phyloP scores from a whole-genome alignment of 2,888 invertebrate genomes.

The Nomada fucata region DNA sequence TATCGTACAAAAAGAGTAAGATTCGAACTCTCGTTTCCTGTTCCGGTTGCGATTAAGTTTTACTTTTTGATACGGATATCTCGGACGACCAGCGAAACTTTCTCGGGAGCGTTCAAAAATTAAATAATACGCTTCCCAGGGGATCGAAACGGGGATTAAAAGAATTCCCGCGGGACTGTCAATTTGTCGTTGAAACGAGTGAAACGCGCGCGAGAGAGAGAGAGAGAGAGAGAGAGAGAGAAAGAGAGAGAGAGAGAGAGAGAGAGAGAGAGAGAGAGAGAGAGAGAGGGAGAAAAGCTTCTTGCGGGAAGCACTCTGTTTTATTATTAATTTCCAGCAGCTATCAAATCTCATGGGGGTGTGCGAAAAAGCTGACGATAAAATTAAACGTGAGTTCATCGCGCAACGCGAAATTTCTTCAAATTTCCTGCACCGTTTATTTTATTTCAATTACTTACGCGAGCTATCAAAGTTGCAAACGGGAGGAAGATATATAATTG shows the following conservation, averaged over 20 bases:
- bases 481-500: not conserved
- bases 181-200: conserved; percentile 9
- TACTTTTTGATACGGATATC: not conserved
- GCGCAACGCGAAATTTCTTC: conserved; percentile 8
- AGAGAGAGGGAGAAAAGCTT: not conserved
- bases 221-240: not conserved
- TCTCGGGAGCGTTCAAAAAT: conserved; percentile 7
- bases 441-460: not conserved
- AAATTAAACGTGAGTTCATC: conserved; percentile 11
- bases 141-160: conserved; percentile 8
- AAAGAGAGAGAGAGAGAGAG: not conserved
- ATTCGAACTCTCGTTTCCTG: not conserved
- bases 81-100: not conserved
- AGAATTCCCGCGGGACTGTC: conserved; percentile 20
- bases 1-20: not conserved
- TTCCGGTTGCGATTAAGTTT: not conserved
- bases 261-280: not conserved
- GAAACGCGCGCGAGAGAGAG: not conserved
- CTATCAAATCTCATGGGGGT: not conserved
- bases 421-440: not conserved
- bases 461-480: not conserved
- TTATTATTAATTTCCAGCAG: conserved; percentile 21
- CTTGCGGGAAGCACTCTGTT: not conserved
- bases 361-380: conserved; percentile 12
- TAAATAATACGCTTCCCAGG: not conserved